Evolutionary conservation across 2,888 invertebrate genomes (phyloP), one percentile per base, ranked within the genome.

Genomic region (Meandrusa payeni): DNA sequence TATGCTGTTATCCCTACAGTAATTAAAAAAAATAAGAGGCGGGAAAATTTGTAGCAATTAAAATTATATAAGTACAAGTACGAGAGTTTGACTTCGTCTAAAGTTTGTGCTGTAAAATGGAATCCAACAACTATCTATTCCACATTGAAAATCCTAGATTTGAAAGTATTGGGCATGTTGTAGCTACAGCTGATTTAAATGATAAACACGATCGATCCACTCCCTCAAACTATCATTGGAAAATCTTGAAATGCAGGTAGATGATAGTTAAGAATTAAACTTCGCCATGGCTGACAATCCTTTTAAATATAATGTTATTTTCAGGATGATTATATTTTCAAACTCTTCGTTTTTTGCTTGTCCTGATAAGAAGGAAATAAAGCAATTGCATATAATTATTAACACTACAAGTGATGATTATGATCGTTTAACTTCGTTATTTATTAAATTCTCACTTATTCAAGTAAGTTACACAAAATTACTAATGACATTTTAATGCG

Each of bases 191-290:
- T 23, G 76, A 80, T 61, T 55, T 77, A 27, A 54, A 62, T 33
- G 87, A 87, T 44, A 85, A 85, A 56, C 86, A 80, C 53, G 87
- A 87, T 53, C 70, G 82, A 51, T 87, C 86, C 5, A 64, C 87
- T 1, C 85, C 87, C n/a, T 76, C 85, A 3, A 66, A 85, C 56
- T 78, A 68, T 47, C 86, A 87, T 50, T 87, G 87, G 87, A 86
- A 85, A 75, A 74, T 83, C 54, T 61, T 87, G 3, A 86, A 85
- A 59, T 86, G 86, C 75, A 75, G 85, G 86, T 78, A 46, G 41
- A 39, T 3, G 28, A 13, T 12, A 7, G 5, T 13, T 10, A n/a
- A n/a, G 3, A 9, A 2, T 15, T 28, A 5, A 23, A 31, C 7
- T 10, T 23, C 20, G 5, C 13, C 2, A 5, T 5, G 9, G 1